phyloP scores from a whole-genome alignment of 2,797 vertebrate genomes.

The Micromesistius poutassou region DNA sequence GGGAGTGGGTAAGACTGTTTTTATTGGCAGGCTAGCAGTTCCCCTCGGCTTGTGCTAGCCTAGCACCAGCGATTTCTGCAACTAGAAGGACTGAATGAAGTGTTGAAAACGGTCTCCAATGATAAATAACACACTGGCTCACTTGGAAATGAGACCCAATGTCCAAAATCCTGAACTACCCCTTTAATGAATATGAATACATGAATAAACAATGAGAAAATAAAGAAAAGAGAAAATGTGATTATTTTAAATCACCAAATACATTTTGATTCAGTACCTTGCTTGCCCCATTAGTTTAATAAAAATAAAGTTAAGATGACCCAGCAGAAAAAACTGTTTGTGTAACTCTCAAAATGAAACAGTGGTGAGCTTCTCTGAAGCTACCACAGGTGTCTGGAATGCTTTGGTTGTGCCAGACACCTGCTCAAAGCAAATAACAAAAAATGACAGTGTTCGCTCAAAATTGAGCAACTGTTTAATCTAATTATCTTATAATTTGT shows the following conservation, averaged over 20 bases:
- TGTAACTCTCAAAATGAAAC: neutral
- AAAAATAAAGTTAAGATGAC: neutral
- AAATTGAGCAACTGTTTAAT: neutral
- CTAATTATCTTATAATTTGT: neutral
- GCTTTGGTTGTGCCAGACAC: conserved; percentile 7
- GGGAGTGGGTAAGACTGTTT: too few relatives aligned
- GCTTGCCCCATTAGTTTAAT: neutral
- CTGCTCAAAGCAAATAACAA: conserved; percentile 7
- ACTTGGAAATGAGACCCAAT: too few relatives aligned
- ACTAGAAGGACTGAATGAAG: too few relatives aligned
- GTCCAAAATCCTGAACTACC: too few relatives aligned
- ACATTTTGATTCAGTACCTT: neutral
- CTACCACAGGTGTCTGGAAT: conserved; percentile 31
- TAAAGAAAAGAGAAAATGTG: neutral
- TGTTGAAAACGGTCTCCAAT: too few relatives aligned
- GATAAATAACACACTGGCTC: too few relatives aligned
- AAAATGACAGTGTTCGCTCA: neutral
- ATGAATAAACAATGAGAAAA: neutral
- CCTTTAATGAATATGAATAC: neutral
- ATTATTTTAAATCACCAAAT: neutral
- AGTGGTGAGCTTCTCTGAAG: conserved; percentile 31
- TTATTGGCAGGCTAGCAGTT: too few relatives aligned
- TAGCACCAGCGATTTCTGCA: too few relatives aligned
- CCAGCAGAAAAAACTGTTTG: neutral
- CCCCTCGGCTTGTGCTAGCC: too few relatives aligned